A percentile compares a stretch with the other conserved stretches of the same genome.
Evolutionary conservation across 2,113 vertebrate genomes (phyloP).

Genomic region (Urocitellus parryii): DNA sequence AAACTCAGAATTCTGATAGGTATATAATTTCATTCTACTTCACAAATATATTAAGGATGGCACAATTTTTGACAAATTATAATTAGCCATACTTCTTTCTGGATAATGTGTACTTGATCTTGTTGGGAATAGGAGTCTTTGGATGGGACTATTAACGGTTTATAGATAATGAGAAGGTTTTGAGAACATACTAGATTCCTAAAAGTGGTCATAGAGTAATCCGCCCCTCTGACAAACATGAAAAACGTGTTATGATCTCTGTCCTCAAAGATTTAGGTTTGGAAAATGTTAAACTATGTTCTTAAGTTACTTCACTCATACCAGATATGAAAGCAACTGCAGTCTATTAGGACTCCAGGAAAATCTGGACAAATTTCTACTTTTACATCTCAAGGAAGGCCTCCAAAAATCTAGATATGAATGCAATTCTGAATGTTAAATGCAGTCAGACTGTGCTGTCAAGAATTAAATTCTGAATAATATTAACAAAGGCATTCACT

Average conservation of each 20-base stretch:
- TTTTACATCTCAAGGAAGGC: slow-evolving; percentile 7
- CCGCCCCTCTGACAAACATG: not conserved
- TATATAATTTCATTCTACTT: not conserved
- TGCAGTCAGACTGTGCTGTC: not conserved
- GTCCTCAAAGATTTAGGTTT: not conserved
- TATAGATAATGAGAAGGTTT: not conserved
- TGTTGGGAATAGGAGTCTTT: not conserved
- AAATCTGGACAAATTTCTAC: not conserved
- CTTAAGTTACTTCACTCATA: not conserved
- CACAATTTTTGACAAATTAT: not conserved
- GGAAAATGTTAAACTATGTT: slow-evolving; percentile 14
- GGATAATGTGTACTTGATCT: not conserved
- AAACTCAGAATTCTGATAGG: not conserved
- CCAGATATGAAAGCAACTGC: not conserved
- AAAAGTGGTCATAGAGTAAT: not conserved
- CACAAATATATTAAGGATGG: not conserved
- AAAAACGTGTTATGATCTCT: not conserved
- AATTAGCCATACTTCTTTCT: not conserved
- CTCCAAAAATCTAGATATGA: slow-evolving; percentile 6
- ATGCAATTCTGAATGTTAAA: not conserved
- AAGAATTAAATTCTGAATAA: not conserved
- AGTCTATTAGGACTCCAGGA: not conserved
- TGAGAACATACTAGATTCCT: not conserved
- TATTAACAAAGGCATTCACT: not conserved
- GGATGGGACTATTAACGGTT: not conserved